Evolutionary conservation across 2,113 vertebrate genomes (phyloP), one percentile per base, ranked within the genome.

Genomic region (Otocyon megalotis): DNA sequence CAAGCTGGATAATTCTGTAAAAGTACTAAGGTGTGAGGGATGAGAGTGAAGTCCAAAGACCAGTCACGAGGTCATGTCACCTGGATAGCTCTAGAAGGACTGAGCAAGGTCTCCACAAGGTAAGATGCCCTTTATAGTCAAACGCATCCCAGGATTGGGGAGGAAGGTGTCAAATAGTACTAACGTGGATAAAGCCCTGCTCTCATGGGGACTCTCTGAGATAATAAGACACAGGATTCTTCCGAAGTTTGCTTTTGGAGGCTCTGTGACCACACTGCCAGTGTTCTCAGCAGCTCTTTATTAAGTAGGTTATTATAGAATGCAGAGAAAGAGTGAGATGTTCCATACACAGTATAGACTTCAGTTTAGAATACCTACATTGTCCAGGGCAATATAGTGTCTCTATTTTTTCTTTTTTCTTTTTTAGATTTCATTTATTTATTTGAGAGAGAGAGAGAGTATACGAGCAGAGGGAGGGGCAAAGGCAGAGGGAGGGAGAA

Each of bases 141-240:
- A n/a, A 54, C 1, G 17, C 6, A 80, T 67, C 8, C 5, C n/a
- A n/a, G 5, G 71, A 48, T 0, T 56, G 2, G 26, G 14, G 6
- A 77, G 11, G 3, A 9, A 48, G 3, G 1, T n/a, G 3, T 24
- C 16, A 54, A 50, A 14, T 19, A 37, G 2, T 15, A 5, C 14
- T 20, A 30, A 67, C 80, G 69, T 43, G 14, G 13, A 81, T 20
- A 85, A 14, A 88, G 1, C 0, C 50, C 28, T 48, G 22, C 26
- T 58, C 17, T 43, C 16, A 8, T 1, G 3, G 9, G 4, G 24
- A n/a, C 1, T 28, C 10, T 72, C 26, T 65, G 28, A 87, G 8
- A 72, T 22, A 6, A 60, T 43, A 15, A 84, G n/a, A 1, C 15
- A 24, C 4, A 3, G 28, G 13, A 22, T n/a, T 60, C 5, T 30